These are phyloP conservation scores for Nothura maculosa DNA, from an alignment of 2,797 vertebrate genomes.

Conservation along the genomic window DNA sequence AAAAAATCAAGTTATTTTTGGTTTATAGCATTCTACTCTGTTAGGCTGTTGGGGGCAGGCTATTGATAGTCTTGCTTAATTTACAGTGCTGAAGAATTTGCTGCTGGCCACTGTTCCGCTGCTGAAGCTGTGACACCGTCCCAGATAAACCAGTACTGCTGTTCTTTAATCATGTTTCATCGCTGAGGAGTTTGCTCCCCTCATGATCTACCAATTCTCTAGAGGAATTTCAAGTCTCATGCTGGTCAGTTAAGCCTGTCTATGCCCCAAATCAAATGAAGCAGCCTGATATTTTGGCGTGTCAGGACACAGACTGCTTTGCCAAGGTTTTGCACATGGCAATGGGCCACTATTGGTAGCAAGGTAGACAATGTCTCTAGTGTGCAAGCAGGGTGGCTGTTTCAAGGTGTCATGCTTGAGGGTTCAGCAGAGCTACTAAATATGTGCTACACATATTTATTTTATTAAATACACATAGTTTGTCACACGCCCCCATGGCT, in stretches of 20 bases:
- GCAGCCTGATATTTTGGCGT: not conserved
- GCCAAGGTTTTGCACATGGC: not conserved
- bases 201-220: not conserved
- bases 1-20: not conserved
- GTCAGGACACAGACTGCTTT: not conserved
- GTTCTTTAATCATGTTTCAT: too few species aligned
- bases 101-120: not conserved
- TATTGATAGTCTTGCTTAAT: not conserved
- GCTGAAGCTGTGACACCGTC: not conserved
- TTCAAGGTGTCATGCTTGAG: not conserved
- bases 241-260: not conserved
- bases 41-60: not conserved
- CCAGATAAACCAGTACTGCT: not conserved
- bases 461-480: not conserved
- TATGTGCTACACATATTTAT: not conserved
- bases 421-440: not conserved
- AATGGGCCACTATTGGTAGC: not conserved
- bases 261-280: not conserved
- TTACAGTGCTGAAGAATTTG: not conserved
- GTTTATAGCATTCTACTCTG: not conserved
- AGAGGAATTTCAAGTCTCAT: not conserved
- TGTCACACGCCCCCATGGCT: not conserved
- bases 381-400: not conserved
- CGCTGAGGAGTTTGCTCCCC: too few species aligned
- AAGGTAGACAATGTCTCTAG: not conserved